These are phyloP conservation scores for Junonia oenone DNA, from an alignment of 2,888 invertebrate genomes.

Conservation along the genomic window DNA sequence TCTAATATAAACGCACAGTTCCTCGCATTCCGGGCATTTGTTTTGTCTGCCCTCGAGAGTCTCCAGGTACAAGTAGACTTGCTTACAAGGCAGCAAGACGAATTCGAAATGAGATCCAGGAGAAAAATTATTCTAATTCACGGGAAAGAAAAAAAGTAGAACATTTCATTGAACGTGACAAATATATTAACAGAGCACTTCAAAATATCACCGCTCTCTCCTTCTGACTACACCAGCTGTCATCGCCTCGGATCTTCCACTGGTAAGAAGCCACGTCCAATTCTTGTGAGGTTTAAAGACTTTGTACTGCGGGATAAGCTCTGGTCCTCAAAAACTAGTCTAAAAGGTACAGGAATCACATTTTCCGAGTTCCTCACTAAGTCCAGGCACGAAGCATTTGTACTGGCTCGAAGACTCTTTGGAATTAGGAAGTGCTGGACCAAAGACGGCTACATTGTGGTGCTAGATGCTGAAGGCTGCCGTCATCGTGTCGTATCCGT, in stretches of 20 bases:
- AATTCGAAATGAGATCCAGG: background rate
- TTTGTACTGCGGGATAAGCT: too few relatives aligned
- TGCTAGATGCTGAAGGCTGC: too few relatives aligned
- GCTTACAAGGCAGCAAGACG: background rate
- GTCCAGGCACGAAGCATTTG: background rate
- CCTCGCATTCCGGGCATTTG: background rate
- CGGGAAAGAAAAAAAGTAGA: background rate
- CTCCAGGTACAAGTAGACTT: background rate
- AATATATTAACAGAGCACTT: background rate
- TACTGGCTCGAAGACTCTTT: background rate
- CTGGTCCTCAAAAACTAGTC: background rate
- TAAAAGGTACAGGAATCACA: background rate
- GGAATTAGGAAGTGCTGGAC: background rate
- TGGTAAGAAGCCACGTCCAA: too few relatives aligned
- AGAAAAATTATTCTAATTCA: conserved; percentile 4
- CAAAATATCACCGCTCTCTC: too few relatives aligned
- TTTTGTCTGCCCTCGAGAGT: background rate
- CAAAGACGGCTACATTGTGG: background rate
- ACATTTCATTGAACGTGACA: background rate
- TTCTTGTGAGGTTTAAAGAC: too few relatives aligned
- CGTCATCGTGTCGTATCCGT: too few relatives aligned
- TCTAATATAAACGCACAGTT: too few relatives aligned
- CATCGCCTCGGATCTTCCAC: too few relatives aligned
- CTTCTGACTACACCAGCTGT: too few relatives aligned
- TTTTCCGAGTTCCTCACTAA: background rate